Base-by-base conservation (phyloP, 2,797 vertebrate species). In the Microchirus variegatus region DNA sequence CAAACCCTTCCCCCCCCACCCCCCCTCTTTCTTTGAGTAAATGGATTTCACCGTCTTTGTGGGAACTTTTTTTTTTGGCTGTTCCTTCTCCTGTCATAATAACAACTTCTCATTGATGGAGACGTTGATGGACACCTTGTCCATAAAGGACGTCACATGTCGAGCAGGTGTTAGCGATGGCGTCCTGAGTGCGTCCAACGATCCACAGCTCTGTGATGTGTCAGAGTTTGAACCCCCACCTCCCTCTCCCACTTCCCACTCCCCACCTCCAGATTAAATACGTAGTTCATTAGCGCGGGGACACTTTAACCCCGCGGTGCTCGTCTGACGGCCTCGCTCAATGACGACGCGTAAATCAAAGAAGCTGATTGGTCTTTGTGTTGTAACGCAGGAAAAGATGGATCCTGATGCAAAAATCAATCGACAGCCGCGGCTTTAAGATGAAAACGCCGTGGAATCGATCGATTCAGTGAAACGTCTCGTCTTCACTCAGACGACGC, bases 321-420 rank as follows among this genome's bases (percentile, higher is more conserved):
- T 37, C 16, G 59, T 63, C 76, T 57, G 46, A 73, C 42, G 65
- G 60, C 53, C 49, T 58, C 50, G 73, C 75, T 84, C 72, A 53
- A 69, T 76, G 78, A 84, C 63, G 81, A 75, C 59, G 53, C 82
- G 83, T 88, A 84, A 81, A 86, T 89, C 82, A 91, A 70, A 80
- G 15, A 46, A 50, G 45, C 56, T 66, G 86, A 80, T 63, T 64
- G 80, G 69, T 86, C 86, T 83, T 85, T 81, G 83, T 87, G 84
- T 88, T 89, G 83, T 86, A 88, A 90, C 74, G 81, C 89, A 89
- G 83, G n/a, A n/a, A 85, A 85, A 85, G 84, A 92, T 87, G 83
- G 80, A 88, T 90, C 56, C 81, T 90, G 71, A 87, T 89, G 81
- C 82, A 41, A 77, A 91, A 91, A 92, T 91, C 91, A 90, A 92